A percentile compares a stretch with the other conserved stretches of the same genome.
These are phyloP conservation scores for Chromoteleia sp. DNA, from an alignment of 2,888 invertebrate species.

Conservation along the genomic window DNA sequence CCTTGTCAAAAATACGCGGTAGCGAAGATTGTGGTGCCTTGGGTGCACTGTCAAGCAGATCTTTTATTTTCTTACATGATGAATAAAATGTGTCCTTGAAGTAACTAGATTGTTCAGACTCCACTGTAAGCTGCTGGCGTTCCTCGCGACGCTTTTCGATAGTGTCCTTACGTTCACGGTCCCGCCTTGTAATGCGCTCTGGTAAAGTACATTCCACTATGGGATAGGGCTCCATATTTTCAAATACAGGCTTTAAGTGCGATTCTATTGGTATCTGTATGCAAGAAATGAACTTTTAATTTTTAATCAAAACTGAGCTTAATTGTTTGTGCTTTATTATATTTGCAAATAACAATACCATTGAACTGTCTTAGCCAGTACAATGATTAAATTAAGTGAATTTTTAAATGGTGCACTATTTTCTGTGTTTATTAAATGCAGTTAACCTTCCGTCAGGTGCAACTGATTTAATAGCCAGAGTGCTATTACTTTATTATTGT, in stretches of 20 bases:
- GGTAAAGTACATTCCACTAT: slow-evolving; percentile 82
- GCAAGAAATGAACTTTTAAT: background rate
- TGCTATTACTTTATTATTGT: too few relatives aligned
- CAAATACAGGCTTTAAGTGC: slow-evolving; percentile 44
- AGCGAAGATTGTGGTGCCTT: slow-evolving; percentile 86
- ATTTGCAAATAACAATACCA: too few relatives aligned
- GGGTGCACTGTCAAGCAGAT: slow-evolving; percentile 85
- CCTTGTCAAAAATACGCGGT: slow-evolving; percentile 88
- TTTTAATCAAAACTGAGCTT: background rate
- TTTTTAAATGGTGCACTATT: too few relatives aligned
- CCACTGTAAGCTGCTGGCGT: slow-evolving; percentile 87
- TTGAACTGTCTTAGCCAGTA: too few relatives aligned
- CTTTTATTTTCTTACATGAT: slow-evolving; percentile 88
- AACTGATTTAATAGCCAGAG: too few relatives aligned
- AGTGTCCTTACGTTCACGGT: slow-evolving; percentile 88
- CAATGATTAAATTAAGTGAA: too few relatives aligned
- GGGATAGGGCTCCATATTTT: slow-evolving; percentile 52
- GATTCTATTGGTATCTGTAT: slow-evolving; percentile 58
- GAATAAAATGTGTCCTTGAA: slow-evolving; percentile 90
- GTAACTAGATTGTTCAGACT: slow-evolving; percentile 89
- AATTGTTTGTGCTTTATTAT: background rate
- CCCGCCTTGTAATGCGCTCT: slow-evolving; percentile 85
- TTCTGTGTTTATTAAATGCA: too few relatives aligned
- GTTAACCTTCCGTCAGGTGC: too few relatives aligned
- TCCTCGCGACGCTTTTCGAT: slow-evolving; percentile 88